phyloP scores from a whole-genome alignment of 2,113 vertebrate species.

The Plecturocebus donacophilus region DNA sequence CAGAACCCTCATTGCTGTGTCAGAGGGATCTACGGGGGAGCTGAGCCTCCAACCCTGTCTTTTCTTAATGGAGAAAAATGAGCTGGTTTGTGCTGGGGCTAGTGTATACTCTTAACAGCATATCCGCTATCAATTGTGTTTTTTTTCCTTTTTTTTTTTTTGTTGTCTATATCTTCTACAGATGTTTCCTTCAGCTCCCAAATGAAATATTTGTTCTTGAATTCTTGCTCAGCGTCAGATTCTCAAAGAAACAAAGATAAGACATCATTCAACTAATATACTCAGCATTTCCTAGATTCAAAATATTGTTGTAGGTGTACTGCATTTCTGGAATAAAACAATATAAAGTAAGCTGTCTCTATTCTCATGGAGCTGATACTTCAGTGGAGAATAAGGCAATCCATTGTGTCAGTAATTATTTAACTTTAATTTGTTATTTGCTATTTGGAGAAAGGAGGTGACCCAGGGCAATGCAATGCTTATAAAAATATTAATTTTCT shows the following conservation, averaged over 20 bases:
- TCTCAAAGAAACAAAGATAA: neutral
- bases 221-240: neutral
- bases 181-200: neutral
- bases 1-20: neutral
- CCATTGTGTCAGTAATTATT: neutral
- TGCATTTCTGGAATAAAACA: neutral
- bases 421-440: neutral
- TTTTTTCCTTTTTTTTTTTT: neutral
- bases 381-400: neutral
- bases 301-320: neutral
- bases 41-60: neutral
- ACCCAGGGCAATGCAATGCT: neutral
- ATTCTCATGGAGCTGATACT: neutral
- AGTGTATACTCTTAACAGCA: neutral
- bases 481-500: neutral
- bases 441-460: neutral
- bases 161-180: neutral
- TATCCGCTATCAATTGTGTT: neutral
- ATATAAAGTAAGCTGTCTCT: neutral
- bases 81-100: neutral
- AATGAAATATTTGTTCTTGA: neutral
- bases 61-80: neutral
- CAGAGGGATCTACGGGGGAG: neutral
- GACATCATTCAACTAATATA: neutral
- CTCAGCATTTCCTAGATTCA: neutral